phyloP scores from a whole-genome alignment of 2,888 invertebrate genomes.

The Drosophila stalkeri region DNA sequence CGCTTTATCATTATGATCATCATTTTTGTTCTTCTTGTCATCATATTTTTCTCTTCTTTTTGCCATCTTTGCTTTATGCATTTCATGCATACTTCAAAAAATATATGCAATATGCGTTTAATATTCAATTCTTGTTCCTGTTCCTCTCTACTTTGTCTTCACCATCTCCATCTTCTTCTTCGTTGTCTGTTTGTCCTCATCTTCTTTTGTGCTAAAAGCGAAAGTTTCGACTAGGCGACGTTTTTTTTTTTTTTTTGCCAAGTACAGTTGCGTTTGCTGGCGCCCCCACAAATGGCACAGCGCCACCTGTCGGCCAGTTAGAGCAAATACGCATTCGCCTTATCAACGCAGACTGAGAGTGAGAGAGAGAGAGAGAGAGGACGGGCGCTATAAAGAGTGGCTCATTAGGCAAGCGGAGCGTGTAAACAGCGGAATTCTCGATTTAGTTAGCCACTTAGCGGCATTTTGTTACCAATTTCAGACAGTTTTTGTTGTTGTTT shows the following conservation, averaged over 20 bases:
- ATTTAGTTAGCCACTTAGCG: slow-evolving; percentile 74
- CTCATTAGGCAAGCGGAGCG: slow-evolving; percentile 77
- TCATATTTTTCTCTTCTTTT: slow-evolving; percentile 34
- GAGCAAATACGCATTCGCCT: neutral
- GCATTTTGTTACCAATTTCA: slow-evolving; percentile 65
- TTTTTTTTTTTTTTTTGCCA: neutral
- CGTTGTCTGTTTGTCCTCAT: neutral
- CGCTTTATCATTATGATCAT: slow-evolving; percentile 41
- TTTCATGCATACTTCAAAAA: slow-evolving; percentile 67
- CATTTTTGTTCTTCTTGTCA: slow-evolving; percentile 20
- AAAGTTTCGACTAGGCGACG: slow-evolving; percentile 45
- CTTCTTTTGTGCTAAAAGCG: slow-evolving; percentile 31
- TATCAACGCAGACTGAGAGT: slow-evolving; percentile 14
- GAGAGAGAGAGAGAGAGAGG: neutral
- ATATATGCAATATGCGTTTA: slow-evolving; percentile 70
- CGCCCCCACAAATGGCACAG: slow-evolving; percentile 7
- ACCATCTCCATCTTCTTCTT: slow-evolving; percentile 9
- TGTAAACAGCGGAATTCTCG: slow-evolving; percentile 73
- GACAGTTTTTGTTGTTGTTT: slow-evolving; percentile 15
- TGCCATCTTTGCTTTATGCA: slow-evolving; percentile 71
- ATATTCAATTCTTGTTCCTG: slow-evolving; percentile 70
- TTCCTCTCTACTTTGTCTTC: slow-evolving; percentile 15
- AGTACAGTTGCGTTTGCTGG: slow-evolving; percentile 42
- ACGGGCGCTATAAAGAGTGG: neutral
- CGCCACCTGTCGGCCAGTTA: slow-evolving; percentile 36